Conservation (phyloP, 2,797 vertebrate species). For the Bovichtus diacanthus region DNA sequence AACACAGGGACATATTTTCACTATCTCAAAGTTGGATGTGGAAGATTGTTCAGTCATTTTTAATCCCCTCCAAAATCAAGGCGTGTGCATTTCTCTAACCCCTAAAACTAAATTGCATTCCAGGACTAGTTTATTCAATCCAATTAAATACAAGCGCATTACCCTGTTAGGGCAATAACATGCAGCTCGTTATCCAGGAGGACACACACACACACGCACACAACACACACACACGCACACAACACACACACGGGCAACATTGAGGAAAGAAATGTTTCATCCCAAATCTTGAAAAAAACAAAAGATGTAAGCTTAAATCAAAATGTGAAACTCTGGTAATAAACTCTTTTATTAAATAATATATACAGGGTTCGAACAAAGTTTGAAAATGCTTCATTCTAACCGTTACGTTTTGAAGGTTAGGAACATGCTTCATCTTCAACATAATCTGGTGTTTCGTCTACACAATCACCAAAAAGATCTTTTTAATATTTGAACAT, state of each 20-base stretch:
- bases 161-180: background rate
- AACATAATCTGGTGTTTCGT: too few species aligned
- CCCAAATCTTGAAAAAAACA: background rate
- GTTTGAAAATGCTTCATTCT: too few species aligned
- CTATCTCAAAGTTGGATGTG: background rate
- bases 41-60: background rate
- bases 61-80: background rate
- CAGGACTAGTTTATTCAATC: background rate
- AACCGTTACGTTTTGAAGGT: too few species aligned
- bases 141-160: background rate
- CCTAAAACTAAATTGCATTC: background rate
- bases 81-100: too few species aligned
- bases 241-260: too few species aligned
- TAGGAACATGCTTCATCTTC: too few species aligned
- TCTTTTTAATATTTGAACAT: too few species aligned
- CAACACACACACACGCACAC: too few species aligned
- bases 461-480: too few species aligned
- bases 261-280: background rate
- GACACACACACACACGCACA: background rate
- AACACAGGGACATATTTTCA: background rate
- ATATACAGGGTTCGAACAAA: too few species aligned
- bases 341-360: background rate
- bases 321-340: background rate
- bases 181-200: background rate
- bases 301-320: background rate